phyloP scores from a whole-genome alignment of 1,140 invertebrate species.

The Megalopta genalis region DNA sequence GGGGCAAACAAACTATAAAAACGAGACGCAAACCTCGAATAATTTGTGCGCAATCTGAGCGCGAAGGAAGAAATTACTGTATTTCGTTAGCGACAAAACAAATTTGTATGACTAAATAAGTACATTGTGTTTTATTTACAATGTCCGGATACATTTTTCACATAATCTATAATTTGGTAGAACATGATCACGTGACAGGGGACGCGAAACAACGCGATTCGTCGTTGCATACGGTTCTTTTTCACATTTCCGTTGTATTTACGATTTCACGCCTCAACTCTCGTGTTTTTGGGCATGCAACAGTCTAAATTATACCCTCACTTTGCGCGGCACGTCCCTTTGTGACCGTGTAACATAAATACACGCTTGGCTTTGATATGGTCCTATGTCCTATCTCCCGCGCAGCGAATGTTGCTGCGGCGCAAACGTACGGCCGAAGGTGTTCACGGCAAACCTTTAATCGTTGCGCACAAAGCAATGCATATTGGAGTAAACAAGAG shows the following conservation, averaged over 20 bases:
- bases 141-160: no score
- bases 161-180: no score
- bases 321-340: not conserved
- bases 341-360: not conserved
- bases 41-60: no score
- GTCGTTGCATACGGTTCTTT: not conserved
- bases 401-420: not conserved
- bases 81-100: no score
- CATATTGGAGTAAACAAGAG: constrained; percentile 1
- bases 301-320: not conserved
- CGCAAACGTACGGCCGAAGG: not conserved
- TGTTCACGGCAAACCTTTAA: constrained; percentile 11
- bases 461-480: constrained; percentile 27
- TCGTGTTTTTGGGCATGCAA: not conserved
- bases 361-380: not conserved
- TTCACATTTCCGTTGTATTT: not conserved
- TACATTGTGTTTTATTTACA: no score
- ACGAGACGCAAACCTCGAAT: no score
- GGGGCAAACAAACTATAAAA: no score
- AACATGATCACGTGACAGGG: no score
- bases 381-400: not conserved
- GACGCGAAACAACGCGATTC: no score
- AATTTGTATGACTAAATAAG: no score
- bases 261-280: not conserved
- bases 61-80: no score